Evolutionary conservation across 2,888 invertebrate species (phyloP), one percentile per base, ranked within the genome.

Genomic region (Sialis fuliginosa): DNA sequence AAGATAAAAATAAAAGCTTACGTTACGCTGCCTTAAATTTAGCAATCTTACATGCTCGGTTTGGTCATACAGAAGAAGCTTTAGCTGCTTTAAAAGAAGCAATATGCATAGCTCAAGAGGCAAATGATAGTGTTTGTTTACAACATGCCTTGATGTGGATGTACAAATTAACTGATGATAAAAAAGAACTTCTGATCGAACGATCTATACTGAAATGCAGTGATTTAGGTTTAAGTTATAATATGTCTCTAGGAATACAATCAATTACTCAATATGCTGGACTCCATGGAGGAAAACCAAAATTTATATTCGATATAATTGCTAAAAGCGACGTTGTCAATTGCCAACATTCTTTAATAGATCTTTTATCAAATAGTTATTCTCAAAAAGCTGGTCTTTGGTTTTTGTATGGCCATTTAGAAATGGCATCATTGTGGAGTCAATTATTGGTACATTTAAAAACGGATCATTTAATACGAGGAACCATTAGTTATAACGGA

Each of bases 11-110:
- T 39, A 77, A 79, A 58, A 81, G 80, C 39, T 85, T 84, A 57
- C 74, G 92, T 58, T 93, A 86, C 61, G 90, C 92, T 6, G 87
- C 90, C 12, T 70, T 93, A n/a, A 92, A 91, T 62, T 70, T 93
- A 52, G 90, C 91, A 0, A 82, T 89, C 22, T 71, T 92, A 56
- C 89, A 92, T 62, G 83, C 85, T 42, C 80, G 85, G 55, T 92
- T 92, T 63, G 81, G 80, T 44, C 82, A 87, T 59, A 87, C 85
- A 51, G 72, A 78, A 43, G 80, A 88, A 60, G 88, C 89, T 0
- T 65, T 84, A 58, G 77, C 79, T 49, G 81, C 87, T 10, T 71
- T 93, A n/a, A 79, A 80, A 54, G 92, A 93, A 67, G 86, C 90
- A 7, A 78, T 92, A 46, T 80, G 80, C 64, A 72, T 88, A 59